Base-by-base conservation (phyloP, 2,888 invertebrate species). In the Spodoptera exigua region DNA sequence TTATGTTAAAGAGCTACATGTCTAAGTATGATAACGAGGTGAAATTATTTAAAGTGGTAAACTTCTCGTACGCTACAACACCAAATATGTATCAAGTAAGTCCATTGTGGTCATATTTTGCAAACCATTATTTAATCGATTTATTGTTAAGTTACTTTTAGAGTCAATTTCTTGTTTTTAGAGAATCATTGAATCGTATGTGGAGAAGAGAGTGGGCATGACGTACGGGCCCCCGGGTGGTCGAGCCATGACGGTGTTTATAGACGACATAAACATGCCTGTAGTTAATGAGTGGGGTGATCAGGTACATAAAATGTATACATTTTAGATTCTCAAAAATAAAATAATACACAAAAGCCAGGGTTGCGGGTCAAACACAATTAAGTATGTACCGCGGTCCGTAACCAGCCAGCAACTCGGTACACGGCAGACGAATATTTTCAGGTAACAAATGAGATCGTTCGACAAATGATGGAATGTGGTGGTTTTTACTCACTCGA, bases 231-330 rank as follows among this genome's bases (percentile, higher is more conserved):
- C 98, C 0, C 97, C 98, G 0, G 96, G 97, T 18, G 97, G 97
- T 36, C 95, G 97, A 78, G 95, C 95, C 34, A 96, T 98, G 96
- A 97, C 97, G 0, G 95, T 98, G 13, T 98, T 98, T 82, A 96
- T 98, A 35, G 98, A 98, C 84, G 98, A 98, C 76, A 97, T 98
- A 75, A 98, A 98, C 85, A 98, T 98, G 98, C 98, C 98, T 0
- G 95, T 97, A 1, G 96, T 98, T 27, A 98, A 98, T 84, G 97
- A 96, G 78, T 98, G 98, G 98, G 98, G 98, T 16, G 98, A 98
- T 93, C 98, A 98, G 95, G 96, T 13, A 53, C 5, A 3, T 13
- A 43, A 14, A 11, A 12, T 36, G 3, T n/a, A n/a, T 36, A 12
- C 12, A 36, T 36, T 4, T 10, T 14, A 7, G 9, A 14, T 7